A percentile compares a stretch with the other conserved stretches of the same genome.
Evolutionary conservation across 2,113 vertebrate genomes (phyloP).

Genomic region (Sula dactylatra): DNA sequence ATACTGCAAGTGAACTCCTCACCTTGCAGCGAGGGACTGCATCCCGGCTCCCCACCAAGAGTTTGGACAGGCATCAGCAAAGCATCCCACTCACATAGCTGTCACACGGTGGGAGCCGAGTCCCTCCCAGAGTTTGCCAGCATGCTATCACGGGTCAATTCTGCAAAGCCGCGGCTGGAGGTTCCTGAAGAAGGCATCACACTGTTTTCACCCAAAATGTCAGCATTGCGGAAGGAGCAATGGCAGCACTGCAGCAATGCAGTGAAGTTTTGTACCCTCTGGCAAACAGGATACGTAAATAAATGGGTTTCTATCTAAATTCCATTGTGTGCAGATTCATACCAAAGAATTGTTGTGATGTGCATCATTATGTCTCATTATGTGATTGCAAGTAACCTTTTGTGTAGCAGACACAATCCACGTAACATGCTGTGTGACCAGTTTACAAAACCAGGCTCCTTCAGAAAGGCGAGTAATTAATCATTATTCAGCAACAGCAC

Average conservation of each 20-base stretch:
- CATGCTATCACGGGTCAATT: not conserved
- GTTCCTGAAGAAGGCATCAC: not conserved
- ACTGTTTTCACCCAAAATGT: not conserved
- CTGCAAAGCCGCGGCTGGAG: not conserved
- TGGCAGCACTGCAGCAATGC: not conserved
- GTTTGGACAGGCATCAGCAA: not conserved
- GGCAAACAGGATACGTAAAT: constrained; percentile 35
- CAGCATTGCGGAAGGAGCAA: constrained; percentile 14
- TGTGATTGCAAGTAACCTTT: constrained; percentile 64
- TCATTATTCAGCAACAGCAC: constrained; percentile 53
- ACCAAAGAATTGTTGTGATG: constrained; percentile 52
- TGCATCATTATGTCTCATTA: constrained; percentile 66
- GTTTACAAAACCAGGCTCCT: constrained; percentile 59
- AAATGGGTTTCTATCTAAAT: constrained; percentile 53
- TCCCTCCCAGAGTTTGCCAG: not conserved
- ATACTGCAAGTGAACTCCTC: not conserved
- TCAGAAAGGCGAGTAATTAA: constrained; percentile 58
- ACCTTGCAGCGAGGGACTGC: not conserved
- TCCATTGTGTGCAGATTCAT: constrained; percentile 48
- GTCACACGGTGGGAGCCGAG: fast-evolving
- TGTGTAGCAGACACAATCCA: constrained; percentile 50
- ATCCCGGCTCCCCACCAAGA: not conserved
- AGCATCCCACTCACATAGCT: not conserved
- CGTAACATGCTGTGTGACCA: constrained; percentile 51
- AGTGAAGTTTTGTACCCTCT: constrained; percentile 3